These are phyloP conservation scores for Tetranychus urticae DNA, from an alignment of 1,140 invertebrate genomes.

Conservation along the genomic window DNA sequence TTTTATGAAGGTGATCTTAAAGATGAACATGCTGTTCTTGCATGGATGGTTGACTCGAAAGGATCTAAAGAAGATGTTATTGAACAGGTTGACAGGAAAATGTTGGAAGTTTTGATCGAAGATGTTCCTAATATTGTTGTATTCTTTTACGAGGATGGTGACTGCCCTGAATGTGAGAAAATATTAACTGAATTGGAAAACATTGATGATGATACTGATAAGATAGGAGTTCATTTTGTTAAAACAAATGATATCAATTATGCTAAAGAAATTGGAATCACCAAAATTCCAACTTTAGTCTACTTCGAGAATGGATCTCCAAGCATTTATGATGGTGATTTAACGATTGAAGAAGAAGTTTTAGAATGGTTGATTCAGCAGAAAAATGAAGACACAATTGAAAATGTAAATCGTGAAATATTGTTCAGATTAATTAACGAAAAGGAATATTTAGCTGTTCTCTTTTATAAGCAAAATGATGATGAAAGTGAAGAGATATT, in stretches of 20 bases:
- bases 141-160: conserved; percentile 48
- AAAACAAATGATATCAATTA: conserved; percentile 70
- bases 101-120: conserved; percentile 60
- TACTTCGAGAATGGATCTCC: conserved; percentile 15
- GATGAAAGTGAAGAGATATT: conserved; percentile 27
- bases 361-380: conserved; percentile 29
- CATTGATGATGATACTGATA: conserved; percentile 77
- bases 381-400: conserved; percentile 75
- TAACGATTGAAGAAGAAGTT: conserved; percentile 16
- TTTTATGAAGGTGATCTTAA: conserved; percentile 67
- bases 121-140: conserved; percentile 74
- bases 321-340: conserved; percentile 13
- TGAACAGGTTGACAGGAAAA: conserved; percentile 70
- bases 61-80: conserved; percentile 61
- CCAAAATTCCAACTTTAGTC: conserved; percentile 35
- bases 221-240: conserved; percentile 75
- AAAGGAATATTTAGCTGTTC: conserved; percentile 69
- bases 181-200: conserved; percentile 71
- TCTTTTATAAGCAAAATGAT: conserved; percentile 69
- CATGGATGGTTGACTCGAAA: conserved; percentile 66
- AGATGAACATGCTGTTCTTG: conserved; percentile 65
- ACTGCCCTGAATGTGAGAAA: conserved; percentile 43
- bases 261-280: conserved; percentile 61
- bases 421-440: conserved; percentile 64
- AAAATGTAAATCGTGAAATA: conserved; percentile 60